Base-by-base conservation (phyloP, 2,113 vertebrate species). In the Nestor notabilis region DNA sequence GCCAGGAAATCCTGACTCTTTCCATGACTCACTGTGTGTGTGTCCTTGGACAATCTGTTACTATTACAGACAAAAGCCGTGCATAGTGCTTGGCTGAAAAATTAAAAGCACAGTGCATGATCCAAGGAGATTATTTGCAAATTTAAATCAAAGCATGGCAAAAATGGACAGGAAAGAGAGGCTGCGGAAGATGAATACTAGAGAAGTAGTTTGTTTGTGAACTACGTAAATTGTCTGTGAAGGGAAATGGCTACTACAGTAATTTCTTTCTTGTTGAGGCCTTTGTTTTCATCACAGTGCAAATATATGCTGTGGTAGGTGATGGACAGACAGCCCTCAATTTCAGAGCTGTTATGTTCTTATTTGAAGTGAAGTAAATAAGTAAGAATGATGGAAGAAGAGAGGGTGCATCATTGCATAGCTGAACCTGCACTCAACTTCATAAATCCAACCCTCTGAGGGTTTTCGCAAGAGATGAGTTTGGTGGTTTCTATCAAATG, bases 11-110 rank as follows among this genome's bases (percentile, higher is more conserved):
- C 87, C 92, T 94, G 75, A 90, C 70, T 87, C 66, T 93, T 94
- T 79, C 93, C 78, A n/a, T 94, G 95, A 91, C 93, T 96, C 87
- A 70, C 1, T 77, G 58, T 88, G 47, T 88, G 47, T 85, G 66
- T 94, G 87, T 95, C 93, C 94, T 96, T 97, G 92, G 50, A 85
- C 95, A 97, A 70, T 95, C 95, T 96, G 92, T 95, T 93, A 74
- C 80, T 86, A 65, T 83, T 94, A 74, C 60, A 81, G 68, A 83
- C 78, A 75, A 93, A 96, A 94, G 46, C 90, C 86, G 56, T 49
- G 49, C 46, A 12, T 70, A 77, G 43, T 75, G 65, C 35, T 96
- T 96, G 87, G 58, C 85, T 94, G 92, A 90, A 96, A 93, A 96
- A 89, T 89, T 90, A 90, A 80, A 94, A 93, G 84, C 47, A 19